Evolutionary conservation across 2,888 invertebrate species (phyloP), one percentile per base, ranked within the genome.

Genomic region (Agonum fuliginosum): DNA sequence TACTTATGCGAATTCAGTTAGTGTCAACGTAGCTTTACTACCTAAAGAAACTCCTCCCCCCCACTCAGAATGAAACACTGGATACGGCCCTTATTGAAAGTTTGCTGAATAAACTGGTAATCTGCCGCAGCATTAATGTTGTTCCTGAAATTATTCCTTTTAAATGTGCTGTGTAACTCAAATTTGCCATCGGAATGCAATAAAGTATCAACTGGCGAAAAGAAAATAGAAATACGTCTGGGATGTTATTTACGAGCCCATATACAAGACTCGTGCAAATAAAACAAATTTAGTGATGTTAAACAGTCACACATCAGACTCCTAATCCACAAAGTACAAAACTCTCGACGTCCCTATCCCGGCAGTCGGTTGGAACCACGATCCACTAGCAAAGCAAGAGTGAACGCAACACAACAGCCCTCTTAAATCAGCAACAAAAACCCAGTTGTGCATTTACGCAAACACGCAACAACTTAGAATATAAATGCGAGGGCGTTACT

Each of bases 401-500:
- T 3, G 54, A 54, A 54, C 54, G n/a, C n/a, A n/a, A n/a, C n/a
- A n/a, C n/a, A n/a, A n/a, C n/a, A 54, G 20, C 3, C 2, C 12
- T 54, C 54, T 27, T 54, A 54, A 54, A 54, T 54, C 54, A 62
- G 62, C 34, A 62, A 34, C 34, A 62, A 62, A 62, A 30, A 62
- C 14, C 22, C 34, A 8, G 20, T 62, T 62, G 62, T 62, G 62
- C 30, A 62, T 62, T 58, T 62, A 62, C 30, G 62, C 62, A 62
- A 34, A 62, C 62, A 62, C 34, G 51, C 48, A 51, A 34, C 51
- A 51, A 51, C 51, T 30, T 51, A 12, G 48, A 51, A 34, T 71
- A 71, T 48, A 71, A 71, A 48, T 71, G 34, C 51, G 22, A 46
- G 34, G 70, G 51, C 48, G 51, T 34, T 30, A 71, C 71, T 51